Conservation (phyloP, 2,797 vertebrate genomes). For the Jordanella pulchra region DNA sequence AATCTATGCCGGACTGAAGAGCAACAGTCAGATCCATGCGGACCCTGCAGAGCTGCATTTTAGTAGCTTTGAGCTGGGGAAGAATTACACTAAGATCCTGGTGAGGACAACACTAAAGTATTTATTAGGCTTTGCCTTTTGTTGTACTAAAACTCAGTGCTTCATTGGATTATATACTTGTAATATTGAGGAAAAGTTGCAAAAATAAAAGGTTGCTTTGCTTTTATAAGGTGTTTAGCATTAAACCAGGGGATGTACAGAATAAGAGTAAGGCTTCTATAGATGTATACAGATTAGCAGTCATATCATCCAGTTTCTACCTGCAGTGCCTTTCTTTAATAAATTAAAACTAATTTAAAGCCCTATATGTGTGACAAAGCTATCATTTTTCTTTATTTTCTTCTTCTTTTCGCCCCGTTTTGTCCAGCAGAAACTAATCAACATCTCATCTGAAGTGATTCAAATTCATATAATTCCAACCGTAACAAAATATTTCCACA, state of each 20-base stretch:
- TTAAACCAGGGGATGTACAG: too few species aligned
- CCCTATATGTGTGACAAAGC: slow-evolving; percentile 26
- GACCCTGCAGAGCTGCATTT: slow-evolving; percentile 90
- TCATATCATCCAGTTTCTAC: slow-evolving; percentile 7
- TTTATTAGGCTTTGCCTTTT: too few species aligned
- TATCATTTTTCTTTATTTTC: slow-evolving; percentile 9
- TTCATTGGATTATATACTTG: too few species aligned
- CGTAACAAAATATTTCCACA: slow-evolving; percentile 88
- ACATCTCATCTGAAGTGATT: slow-evolving; percentile 83
- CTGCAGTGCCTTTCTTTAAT: slow-evolving; percentile 15
- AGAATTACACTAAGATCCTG: slow-evolving; percentile 82
- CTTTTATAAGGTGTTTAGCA: too few species aligned
- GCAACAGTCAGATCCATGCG: slow-evolving; percentile 81
- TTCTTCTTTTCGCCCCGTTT: slow-evolving; percentile 25
- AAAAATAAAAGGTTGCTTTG: too few species aligned
- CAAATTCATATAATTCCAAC: slow-evolving; percentile 89
- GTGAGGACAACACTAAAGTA: slow-evolving; percentile 71
- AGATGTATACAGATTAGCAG: slow-evolving; percentile 10
- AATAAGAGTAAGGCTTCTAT: too few species aligned
- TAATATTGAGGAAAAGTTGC: too few species aligned
- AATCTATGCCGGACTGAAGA: slow-evolving; percentile 79
- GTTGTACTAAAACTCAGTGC: too few species aligned
- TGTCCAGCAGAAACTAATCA: slow-evolving; percentile 86
- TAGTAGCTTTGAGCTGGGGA: slow-evolving; percentile 86
- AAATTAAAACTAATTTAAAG: slow-evolving; percentile 44